These are phyloP conservation scores for Radopholus similis DNA, from an alignment of 1,140 invertebrate species.

Conservation along the genomic window DNA sequence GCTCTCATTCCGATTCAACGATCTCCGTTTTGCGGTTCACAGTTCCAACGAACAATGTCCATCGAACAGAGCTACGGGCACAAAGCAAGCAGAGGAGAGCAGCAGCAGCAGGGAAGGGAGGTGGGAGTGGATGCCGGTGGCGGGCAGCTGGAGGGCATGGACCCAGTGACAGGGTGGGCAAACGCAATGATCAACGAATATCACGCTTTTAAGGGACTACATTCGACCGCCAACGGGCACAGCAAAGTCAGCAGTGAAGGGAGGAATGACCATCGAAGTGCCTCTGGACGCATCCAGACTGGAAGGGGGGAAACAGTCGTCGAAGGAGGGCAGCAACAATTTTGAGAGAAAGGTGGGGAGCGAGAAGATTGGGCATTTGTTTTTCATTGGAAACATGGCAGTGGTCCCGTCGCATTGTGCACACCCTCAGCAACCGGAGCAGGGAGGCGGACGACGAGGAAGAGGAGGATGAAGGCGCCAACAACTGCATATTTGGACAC, in stretches of 20 bases:
- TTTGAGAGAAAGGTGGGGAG: not conserved
- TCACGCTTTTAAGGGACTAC: constrained; percentile 13
- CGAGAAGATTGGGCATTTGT: not conserved
- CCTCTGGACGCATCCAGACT: not conserved
- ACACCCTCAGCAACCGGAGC: constrained; percentile 12
- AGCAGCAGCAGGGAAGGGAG: not conserved
- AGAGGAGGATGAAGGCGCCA: constrained; percentile 30
- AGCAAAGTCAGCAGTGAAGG: too few species aligned
- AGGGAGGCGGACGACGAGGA: constrained; percentile 15
- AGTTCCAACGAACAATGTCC: too few species aligned
- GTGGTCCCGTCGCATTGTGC: constrained; percentile 13
- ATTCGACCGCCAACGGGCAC: constrained; percentile 16
- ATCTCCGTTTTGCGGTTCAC: too few species aligned
- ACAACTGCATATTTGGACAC: constrained; percentile 44
- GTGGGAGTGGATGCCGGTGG: too few species aligned
- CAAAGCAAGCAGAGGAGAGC: too few species aligned
- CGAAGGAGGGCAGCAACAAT: not conserved
- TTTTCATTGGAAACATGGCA: not conserved
- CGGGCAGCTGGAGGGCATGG: constrained; percentile 27
- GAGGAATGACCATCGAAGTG: constrained; percentile 10
- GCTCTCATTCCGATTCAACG: too few species aligned
- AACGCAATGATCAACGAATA: not conserved
- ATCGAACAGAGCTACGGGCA: too few species aligned
- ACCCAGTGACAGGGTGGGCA: constrained; percentile 23
- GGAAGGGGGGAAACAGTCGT: not conserved